Base-by-base conservation (phyloP, 2,797 vertebrate genomes). In the Rhabdomys pumilio region DNA sequence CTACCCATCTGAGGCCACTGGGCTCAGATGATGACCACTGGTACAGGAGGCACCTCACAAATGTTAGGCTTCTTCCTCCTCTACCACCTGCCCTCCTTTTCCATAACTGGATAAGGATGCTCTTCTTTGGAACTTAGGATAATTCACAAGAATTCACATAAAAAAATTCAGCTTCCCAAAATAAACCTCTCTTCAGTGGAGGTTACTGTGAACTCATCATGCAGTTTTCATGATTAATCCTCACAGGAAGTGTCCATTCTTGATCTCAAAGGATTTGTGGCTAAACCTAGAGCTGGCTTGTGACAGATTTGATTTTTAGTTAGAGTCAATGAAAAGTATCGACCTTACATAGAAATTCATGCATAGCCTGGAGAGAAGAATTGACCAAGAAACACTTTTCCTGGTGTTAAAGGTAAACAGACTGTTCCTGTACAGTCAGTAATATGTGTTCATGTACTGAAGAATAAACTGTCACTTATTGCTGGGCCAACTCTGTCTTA, bases 161-260 rank as follows among this genome's bases (percentile, higher is more conserved):
- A 94, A n/a, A n/a, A 96, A 97, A 94, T 47, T 44, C 55, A 69
- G 65, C 44, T 96, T 96, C 77, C 89, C 80, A 84, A 97, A 95
- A 85, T 93, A 96, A 89, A 34, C 41, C 79, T 59, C 59, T 82
- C 94, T 95, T 93, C 53, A 57, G 65, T 95, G 1, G 0, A 92
- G 91, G 76, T 69, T 29, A 79, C 55, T 73, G 53, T 24, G 34
- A 31, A 88, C 20, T 93, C 89, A 95, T 89, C 81, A 67, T 29
- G 75, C 73, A 91, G 47, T 38, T 59, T 73, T 67, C 31, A 86
- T 24, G 8, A 82, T 85, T 93, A 93, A 92, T 80, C 72, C 50
- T 92, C 57, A 72, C 8, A 92, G 93, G 73, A 95, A 89, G 79
- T 83, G 90, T 84, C 73, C 9, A 6, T 50, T 93, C 94, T 47